A percentile compares a stretch with the other conserved stretches of the same genome.
phyloP scores from a whole-genome alignment of 2,113 vertebrate species.

The Maylandia zebra region DNA sequence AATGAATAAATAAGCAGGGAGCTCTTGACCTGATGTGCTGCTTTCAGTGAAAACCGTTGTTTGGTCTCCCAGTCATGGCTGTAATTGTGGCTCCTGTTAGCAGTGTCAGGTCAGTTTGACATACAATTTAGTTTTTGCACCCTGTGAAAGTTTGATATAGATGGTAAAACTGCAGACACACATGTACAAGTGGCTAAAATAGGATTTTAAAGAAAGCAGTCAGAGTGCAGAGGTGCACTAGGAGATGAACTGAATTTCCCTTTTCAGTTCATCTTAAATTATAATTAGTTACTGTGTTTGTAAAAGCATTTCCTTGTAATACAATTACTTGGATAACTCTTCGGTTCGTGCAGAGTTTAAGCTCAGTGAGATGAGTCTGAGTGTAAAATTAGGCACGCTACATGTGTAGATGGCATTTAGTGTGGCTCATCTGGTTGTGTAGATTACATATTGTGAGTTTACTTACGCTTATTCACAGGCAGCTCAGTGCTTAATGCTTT shows the following conservation, averaged over 20 bases:
- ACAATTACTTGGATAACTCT: background rate
- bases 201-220: background rate
- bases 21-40: background rate
- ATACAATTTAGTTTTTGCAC: background rate
- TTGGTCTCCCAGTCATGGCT: background rate
- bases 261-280: background rate
- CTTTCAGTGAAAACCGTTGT: background rate
- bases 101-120: background rate
- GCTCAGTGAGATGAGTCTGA: background rate
- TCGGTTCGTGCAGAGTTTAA: background rate
- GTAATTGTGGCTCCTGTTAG: background rate
- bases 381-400: background rate
- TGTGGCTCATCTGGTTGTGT: background rate
- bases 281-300: background rate
- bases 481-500: background rate
- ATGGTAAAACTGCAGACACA: background rate
- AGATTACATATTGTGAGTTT: background rate
- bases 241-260: background rate
- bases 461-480: background rate
- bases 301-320: background rate
- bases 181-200: background rate
- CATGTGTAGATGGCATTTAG: background rate
- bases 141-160: background rate
- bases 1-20: background rate
- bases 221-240: background rate